These are phyloP conservation scores for Tragelaphus oryx DNA, from an alignment of 2,797 vertebrate genomes.

Conservation along the genomic window DNA sequence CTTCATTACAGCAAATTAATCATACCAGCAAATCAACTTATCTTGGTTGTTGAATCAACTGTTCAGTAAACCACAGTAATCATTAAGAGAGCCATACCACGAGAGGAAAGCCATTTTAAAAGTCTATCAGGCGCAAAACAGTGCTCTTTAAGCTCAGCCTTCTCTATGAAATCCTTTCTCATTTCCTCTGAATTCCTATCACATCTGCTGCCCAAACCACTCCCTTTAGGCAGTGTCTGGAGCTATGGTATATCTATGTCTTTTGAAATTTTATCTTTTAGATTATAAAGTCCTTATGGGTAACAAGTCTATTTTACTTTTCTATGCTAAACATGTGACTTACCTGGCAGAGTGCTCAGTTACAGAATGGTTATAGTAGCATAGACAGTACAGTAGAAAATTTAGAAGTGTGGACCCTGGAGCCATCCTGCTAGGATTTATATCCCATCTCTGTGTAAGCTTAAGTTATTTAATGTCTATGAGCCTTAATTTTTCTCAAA, in stretches of 20 bases:
- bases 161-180: not conserved
- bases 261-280: not conserved
- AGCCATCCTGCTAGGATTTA: not conserved
- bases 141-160: not conserved
- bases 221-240: not conserved
- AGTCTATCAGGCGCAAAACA: not conserved
- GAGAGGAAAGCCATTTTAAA: not conserved
- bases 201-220: not conserved
- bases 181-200: not conserved
- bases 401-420: not conserved
- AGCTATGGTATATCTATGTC: not conserved
- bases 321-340: not conserved
- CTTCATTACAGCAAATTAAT: not conserved
- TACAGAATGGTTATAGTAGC: not conserved
- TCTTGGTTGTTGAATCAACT: not conserved
- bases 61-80: not conserved
- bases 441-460: not conserved
- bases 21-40: not conserved
- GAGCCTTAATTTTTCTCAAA: conserved; percentile 15
- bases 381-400: not conserved
- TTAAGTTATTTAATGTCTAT: not conserved
- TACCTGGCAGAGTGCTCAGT: not conserved
- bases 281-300: not conserved
- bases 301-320: not conserved
- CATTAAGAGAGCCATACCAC: not conserved